Conservation (phyloP, 2,888 invertebrate genomes). For the Drosophila setosimentum region DNA sequence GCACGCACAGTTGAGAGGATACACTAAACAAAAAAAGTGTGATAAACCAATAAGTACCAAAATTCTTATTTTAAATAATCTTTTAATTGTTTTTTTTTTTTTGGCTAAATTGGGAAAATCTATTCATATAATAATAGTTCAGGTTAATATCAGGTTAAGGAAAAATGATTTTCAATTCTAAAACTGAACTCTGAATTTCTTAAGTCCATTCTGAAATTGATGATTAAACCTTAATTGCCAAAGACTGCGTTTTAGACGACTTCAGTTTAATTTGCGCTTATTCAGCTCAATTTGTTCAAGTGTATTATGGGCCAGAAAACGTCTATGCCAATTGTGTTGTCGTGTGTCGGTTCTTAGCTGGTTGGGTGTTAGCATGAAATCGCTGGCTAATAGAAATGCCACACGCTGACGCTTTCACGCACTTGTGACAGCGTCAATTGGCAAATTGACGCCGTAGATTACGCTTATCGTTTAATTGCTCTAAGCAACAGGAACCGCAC, state of each 20-base stretch:
- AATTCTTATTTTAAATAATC: neutral
- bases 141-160: neutral
- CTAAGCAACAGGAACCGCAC: constrained; percentile 71
- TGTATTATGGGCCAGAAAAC: neutral
- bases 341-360: constrained; percentile 7
- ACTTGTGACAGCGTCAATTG: constrained; percentile 72
- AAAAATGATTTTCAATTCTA: neutral
- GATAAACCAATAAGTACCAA: no score
- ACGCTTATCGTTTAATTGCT: constrained; percentile 78
- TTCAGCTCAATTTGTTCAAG: neutral
- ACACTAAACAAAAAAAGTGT: no score
- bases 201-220: neutral
- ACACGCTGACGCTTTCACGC: constrained; percentile 71
- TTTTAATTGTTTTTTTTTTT: no score
- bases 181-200: no score
- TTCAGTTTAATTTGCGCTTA: no score
- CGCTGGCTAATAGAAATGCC: constrained; percentile 74
- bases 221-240: neutral
- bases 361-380: constrained; percentile 9
- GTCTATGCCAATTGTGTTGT: constrained; percentile 8
- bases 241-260: neutral
- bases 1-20: neutral
- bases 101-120: neutral
- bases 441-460: constrained; percentile 73
- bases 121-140: neutral